Conservation (phyloP, 2,797 vertebrate species). For the Etheostoma perlongum region DNA sequence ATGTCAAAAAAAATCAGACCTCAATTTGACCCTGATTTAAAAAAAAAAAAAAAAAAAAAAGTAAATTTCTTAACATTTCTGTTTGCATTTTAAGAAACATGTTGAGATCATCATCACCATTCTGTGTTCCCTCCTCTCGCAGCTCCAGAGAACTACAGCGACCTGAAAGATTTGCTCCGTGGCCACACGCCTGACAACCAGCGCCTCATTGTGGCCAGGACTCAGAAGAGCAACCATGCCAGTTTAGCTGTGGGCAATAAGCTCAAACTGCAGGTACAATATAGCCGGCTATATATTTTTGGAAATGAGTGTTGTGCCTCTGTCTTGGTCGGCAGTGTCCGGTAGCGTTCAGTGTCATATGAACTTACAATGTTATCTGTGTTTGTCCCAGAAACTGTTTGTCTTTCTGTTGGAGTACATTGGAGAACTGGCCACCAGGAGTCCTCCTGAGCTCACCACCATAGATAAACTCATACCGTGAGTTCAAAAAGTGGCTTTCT, state of each 20-base stretch:
- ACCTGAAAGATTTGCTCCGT: conserved; percentile 85
- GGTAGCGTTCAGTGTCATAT: rapidly evolving
- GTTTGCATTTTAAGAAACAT: background rate
- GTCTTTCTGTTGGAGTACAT: conserved; percentile 93
- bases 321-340: background rate
- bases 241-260: conserved; percentile 94
- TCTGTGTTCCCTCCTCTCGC: conserved; percentile 7
- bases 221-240: conserved; percentile 93
- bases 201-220: conserved; percentile 90
- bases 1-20: background rate
- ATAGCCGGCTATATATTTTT: rapidly evolving
- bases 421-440: conserved; percentile 86
- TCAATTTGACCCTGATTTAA: background rate
- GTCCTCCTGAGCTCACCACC: conserved; percentile 86
- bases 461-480: conserved; percentile 90
- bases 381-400: conserved; percentile 89
- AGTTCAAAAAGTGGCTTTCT: conserved; percentile 51
- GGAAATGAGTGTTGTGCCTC: rapidly evolving
- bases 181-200: conserved; percentile 88
- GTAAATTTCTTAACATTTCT: background rate
- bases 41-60: background rate
- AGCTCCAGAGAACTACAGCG: conserved; percentile 89
- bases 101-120: background rate
- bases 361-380: background rate
- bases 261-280: conserved; percentile 89